Base-by-base conservation (phyloP, 2,888 invertebrate genomes). In the Megamerina dolium region DNA sequence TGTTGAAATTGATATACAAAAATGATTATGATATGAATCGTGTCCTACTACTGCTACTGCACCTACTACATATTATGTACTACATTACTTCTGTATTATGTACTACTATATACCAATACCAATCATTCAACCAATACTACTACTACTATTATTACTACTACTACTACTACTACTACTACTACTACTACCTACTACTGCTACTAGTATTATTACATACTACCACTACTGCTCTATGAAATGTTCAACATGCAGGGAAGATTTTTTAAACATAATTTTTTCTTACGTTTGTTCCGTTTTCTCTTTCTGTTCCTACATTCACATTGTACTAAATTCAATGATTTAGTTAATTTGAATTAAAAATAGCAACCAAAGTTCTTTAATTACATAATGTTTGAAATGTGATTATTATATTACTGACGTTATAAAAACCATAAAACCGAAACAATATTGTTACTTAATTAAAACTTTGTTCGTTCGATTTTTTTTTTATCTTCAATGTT, bases 211-310 rank as follows among this genome's bases (percentile, higher is more conserved):
- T n/a, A n/a, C n/a, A n/a, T n/a, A 41, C 41, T 38, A 34, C 35
- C 38, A 10, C 39, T 29, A 30, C 45, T 40, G 34, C 38, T 43
- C 41, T 45, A 37, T 40, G 45, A 48, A 43, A 37, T 49, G 51
- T 45, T 51, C 57, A 50, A 55, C 52, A 54, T 47, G 55, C 58
- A 59, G 59, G 58, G 57, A 59, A 59, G 59, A 54, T 42, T 41
- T 41, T 41, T 39, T 43, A 47, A 43, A 44, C 43, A 41, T 42
- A 34, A 41, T 50, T 50, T 46, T 46, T n/a, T n/a, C n/a, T n/a
- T n/a, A n/a, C n/a, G 50, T 50, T 50, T 40, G 47, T 50, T 50
- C 16, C 43, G 43, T 50, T 49, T 59, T 52, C 55, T 52, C 57
- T 55, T 48, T 52, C 46, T 49, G 45, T 52, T 50, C 45, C 44